Conservation (phyloP, 35 echinoderm and acorn worm species). For the Diadema setosum region DNA sequence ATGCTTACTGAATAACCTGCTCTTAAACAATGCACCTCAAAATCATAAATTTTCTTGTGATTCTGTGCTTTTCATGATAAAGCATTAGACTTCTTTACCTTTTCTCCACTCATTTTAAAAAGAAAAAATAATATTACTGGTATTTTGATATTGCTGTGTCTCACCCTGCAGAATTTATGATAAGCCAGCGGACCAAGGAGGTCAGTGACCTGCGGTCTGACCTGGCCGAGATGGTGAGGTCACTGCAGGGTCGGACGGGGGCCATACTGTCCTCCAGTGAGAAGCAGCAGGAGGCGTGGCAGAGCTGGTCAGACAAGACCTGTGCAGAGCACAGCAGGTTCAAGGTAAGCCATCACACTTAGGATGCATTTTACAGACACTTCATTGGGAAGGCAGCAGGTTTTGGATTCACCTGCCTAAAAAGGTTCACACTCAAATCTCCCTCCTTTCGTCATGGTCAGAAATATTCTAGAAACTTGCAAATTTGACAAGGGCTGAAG, state of each 20-base stretch:
- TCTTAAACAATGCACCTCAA: too few relatives aligned
- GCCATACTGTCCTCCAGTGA: slow-evolving; percentile 8
- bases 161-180: neutral
- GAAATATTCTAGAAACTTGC: neutral
- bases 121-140: too few relatives aligned
- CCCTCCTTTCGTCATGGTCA: neutral
- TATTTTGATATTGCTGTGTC: too few relatives aligned
- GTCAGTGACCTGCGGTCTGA: neutral
- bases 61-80: too few relatives aligned
- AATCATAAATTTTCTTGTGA: too few relatives aligned
- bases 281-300: neutral
- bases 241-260: neutral
- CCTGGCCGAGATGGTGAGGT: neutral
- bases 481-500: neutral
- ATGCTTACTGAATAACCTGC: too few relatives aligned
- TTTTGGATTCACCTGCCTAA: too few relatives aligned
- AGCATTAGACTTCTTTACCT: too few relatives aligned
- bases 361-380: neutral
- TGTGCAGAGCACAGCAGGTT: neutral
- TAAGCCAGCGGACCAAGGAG: neutral
- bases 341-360: neutral
- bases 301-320: neutral
- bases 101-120: too few relatives aligned
- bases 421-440: neutral
- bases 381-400: too few relatives aligned